Base-by-base conservation (phyloP, 2,113 vertebrate species). In the Sylvietta virens region DNA sequence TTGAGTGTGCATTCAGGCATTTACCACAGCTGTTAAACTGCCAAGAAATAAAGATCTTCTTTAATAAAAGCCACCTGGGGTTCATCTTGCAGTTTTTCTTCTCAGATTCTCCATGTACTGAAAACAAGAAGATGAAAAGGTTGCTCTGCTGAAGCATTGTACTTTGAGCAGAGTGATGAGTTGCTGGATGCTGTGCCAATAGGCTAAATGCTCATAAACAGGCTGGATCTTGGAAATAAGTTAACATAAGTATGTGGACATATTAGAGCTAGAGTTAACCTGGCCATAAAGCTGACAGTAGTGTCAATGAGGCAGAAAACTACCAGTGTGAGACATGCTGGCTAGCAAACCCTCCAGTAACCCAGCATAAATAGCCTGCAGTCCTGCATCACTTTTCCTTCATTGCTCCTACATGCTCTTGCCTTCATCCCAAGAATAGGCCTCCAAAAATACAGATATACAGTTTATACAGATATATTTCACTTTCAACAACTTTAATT, bases 1-100 rank as follows among this genome's bases (percentile, higher is more conserved):
- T 7, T 83, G 15, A 28, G 2, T 0, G 1, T 30, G 10, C 35
- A 44, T 69, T 40, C 31, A 77, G 22, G 22, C 1, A 1, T 73
- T 69, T 70, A 33, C 21, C 13, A 51, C 23, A 70, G 15, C 28
- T 58, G 19, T 48, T 91, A 62, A 87, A 66, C n/a, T 81, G 64
- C 11, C 42, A 53, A 66, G 42, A 84, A 81, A 47, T 72, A 58
- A 86, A 80, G 6, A 42, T 26, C 13, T 77, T 54, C 13, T 54
- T 40, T 51, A 86, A 47, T 22, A 73, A 87, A 66, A 54, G 10
- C 33, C 37, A 35, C 18, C 26, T 44, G 24, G 37, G 5, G 10
- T 90, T 81, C 70, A 58, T 19, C 13, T 70, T 54, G 27, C 6
- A 31, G 18, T 66, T 78, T 66, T 74, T 47, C 48, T 30, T 53